Conservation (phyloP, 2,113 vertebrate species). For the Psilopsiagon aurifrons region DNA sequence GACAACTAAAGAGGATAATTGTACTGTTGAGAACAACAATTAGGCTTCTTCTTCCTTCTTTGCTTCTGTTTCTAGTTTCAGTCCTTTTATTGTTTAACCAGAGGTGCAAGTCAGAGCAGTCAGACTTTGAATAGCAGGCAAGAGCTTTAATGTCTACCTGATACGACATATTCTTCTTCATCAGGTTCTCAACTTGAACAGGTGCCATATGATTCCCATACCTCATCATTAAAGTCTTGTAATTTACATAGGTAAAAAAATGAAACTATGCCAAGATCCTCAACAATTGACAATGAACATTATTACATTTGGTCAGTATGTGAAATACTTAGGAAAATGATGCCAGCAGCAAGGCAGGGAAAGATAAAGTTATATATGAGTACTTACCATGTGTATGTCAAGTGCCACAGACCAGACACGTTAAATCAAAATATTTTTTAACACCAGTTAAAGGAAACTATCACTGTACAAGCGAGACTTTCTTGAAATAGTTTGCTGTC, state of each 20-base stretch:
- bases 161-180: background rate
- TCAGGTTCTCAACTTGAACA: background rate
- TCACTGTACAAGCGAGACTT: background rate
- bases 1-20: conserved; percentile 35
- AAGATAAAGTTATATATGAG: conserved; percentile 1
- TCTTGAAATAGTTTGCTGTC: background rate
- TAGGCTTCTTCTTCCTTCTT: background rate
- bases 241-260: background rate
- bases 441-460: background rate
- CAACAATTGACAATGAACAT: background rate
- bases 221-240: background rate
- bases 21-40: conserved; percentile 52
- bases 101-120: background rate
- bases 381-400: background rate
- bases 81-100: background rate
- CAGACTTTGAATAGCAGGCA: background rate
- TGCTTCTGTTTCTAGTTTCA: background rate
- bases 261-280: background rate
- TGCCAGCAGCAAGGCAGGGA: background rate
- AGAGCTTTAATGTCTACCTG: background rate
- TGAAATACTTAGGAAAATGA: conserved; percentile 41
- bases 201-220: background rate
- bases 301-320: conserved; percentile 17
- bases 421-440: conserved; percentile 3
- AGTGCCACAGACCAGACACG: background rate